Evolutionary conservation across 2,888 invertebrate genomes (phyloP), one percentile per base, ranked within the genome.

Genomic region (Meandrusa payeni): DNA sequence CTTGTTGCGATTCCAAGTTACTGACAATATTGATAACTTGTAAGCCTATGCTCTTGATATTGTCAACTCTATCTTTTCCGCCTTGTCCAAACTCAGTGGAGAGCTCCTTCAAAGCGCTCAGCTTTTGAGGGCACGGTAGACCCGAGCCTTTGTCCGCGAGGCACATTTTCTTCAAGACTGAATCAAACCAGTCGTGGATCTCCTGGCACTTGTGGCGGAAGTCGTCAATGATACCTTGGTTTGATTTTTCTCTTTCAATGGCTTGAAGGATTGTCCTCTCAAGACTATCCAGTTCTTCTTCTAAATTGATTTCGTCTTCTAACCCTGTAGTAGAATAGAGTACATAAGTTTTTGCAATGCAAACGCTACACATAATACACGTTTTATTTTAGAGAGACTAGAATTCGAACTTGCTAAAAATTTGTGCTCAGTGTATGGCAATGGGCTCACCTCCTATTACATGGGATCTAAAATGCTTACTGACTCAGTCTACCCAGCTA

Each of bases 1-100:
- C 93, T 82, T 97, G 96, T 67, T 97, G 96, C 0, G 94, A 93
- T 67, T 97, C 97, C 51, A 96, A 83, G 71, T 96, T 96, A 70
- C 94, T 95, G 5, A 96, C 94, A 13, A 94, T 92, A 49, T 94
- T 93, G 44, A 92, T 92, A 3, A 95, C 94, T 68, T 92, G 90
- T 1, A 90, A 87, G 1, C 93, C 93, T 33, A 94, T 89, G 28
- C 87, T 71, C 67, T 93, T 94, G 0, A 95, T 90, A 47, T 91
- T 91, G 24, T 92, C 92, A 11, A 96, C 85, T 60, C 92, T 92
- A 34, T 90, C 90, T 29, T 93, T 91, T 5, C 94, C 94, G 54
- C 92, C 90, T 48, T 91, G 90, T 45, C 93, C 92, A 57, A 95
- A 95, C 61, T 96, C 95, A 0, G 89, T 78, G 38, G 92, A 91